These are phyloP conservation scores for Drosophila serrata DNA, from an alignment of 1,140 invertebrate species.

Conservation along the genomic window DNA sequence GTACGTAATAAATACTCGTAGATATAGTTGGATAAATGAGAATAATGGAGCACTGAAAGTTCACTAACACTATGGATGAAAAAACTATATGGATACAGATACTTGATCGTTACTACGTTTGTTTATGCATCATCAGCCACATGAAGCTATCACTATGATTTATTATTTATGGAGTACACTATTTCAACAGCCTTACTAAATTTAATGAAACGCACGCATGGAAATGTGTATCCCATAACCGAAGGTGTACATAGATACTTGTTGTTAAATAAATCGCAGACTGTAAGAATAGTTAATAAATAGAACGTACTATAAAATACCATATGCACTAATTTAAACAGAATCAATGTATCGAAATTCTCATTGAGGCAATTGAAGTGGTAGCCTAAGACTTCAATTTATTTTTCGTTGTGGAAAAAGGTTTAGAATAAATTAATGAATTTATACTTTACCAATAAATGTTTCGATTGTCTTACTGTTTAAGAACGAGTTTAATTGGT, in stretches of 20 bases:
- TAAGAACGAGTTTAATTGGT: background rate
- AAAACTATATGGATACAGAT: constrained; percentile 28
- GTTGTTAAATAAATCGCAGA: constrained; percentile 55
- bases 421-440: constrained; percentile 9
- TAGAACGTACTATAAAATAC: constrained; percentile 18
- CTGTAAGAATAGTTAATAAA: constrained; percentile 47
- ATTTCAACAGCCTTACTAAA: constrained; percentile 68
- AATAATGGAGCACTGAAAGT: constrained; percentile 42
- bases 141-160: constrained; percentile 20
- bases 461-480: constrained; percentile 18
- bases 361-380: constrained; percentile 9
- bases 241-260: constrained; percentile 31
- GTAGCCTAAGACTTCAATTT: constrained; percentile 12
- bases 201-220: constrained; percentile 56
- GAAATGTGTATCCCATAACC: constrained; percentile 28
- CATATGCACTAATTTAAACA: constrained; percentile 40
- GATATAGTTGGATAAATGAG: constrained; percentile 17
- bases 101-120: constrained; percentile 29
- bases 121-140: constrained; percentile 20
- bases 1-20: constrained; percentile 37
- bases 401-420: constrained; percentile 24
- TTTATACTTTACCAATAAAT: constrained; percentile 34
- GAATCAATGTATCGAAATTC: constrained; percentile 13
- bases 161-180: constrained; percentile 39
- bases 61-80: constrained; percentile 23